phyloP scores from a whole-genome alignment of 2,888 invertebrate genomes.

The Drosophila hamatofila region DNA sequence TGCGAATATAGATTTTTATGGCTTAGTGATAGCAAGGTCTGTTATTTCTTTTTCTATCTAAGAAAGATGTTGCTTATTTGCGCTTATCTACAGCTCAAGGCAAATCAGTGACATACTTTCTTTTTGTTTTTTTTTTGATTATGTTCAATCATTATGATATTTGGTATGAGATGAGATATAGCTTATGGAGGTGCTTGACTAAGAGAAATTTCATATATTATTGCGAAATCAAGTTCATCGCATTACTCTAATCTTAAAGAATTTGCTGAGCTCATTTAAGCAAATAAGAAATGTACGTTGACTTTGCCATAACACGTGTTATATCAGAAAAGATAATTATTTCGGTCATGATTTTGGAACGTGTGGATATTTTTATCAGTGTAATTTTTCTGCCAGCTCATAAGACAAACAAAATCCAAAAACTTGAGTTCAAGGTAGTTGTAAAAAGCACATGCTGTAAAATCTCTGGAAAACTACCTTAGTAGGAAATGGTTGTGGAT shows the following conservation, averaged over 20 bases:
- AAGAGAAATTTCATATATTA: neutral
- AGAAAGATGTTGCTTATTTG: neutral
- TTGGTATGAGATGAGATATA: neutral
- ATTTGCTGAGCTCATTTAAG: slow-evolving; percentile 16
- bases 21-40: neutral
- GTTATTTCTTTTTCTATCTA: neutral
- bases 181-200: neutral
- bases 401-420: neutral
- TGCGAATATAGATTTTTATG: slow-evolving; percentile 2
- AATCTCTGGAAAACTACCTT: neutral
- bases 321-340: neutral
- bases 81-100: neutral
- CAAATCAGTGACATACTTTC: neutral
- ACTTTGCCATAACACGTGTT: neutral
- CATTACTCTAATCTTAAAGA: slow-evolving; percentile 8
- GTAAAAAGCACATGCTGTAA: neutral
- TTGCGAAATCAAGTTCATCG: neutral
- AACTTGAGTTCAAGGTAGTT: neutral
- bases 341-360: slow-evolving; percentile 29
- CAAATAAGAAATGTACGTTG: slow-evolving; percentile 5
- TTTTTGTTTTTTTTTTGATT: neutral
- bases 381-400: slow-evolving; percentile 5
- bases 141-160: slow-evolving; percentile 5
- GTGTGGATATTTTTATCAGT: slow-evolving; percentile 8
- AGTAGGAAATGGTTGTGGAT: neutral